A percentile compares a stretch with the other conserved stretches of the same genome.
phyloP scores from a whole-genome alignment of 2,888 invertebrate species.

The Brachyptera risi region DNA sequence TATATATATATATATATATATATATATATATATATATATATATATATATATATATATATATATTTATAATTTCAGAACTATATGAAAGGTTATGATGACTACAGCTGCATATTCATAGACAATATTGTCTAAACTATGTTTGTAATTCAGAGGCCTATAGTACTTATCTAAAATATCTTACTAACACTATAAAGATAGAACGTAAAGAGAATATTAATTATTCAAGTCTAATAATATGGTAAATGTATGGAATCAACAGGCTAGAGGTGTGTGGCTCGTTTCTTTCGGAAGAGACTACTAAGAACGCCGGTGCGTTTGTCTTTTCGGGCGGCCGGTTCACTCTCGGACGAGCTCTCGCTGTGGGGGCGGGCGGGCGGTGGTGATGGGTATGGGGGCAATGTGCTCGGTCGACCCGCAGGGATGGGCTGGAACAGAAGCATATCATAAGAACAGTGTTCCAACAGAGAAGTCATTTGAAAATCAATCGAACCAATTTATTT shows the following conservation, averaged over 20 bases:
- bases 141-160: too few species aligned
- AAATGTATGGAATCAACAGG: too few species aligned
- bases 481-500: neutral
- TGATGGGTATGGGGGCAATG: conserved; percentile 16
- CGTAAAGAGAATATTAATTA: neutral
- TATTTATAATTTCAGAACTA: too few species aligned
- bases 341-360: conserved; percentile 43
- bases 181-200: conserved; percentile 3
- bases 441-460: too few species aligned
- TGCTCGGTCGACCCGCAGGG: conserved; percentile 12
- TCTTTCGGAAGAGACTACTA: conserved; percentile 39
- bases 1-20: too few species aligned
- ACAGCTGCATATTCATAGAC: too few species aligned
- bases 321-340: conserved; percentile 38
- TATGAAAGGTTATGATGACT: too few species aligned
- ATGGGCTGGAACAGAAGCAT: neutral
- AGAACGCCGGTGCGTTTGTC: conserved; percentile 41
- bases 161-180: too few species aligned
- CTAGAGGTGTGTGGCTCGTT: conserved; percentile 39
- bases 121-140: too few species aligned
- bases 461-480: too few species aligned
- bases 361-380: conserved; percentile 34
- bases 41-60: too few species aligned
- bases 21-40: too few species aligned
- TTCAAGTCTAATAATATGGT: neutral